These are phyloP conservation scores for Arctia plantaginis DNA, from an alignment of 2,888 invertebrate genomes.

Conservation along the genomic window DNA sequence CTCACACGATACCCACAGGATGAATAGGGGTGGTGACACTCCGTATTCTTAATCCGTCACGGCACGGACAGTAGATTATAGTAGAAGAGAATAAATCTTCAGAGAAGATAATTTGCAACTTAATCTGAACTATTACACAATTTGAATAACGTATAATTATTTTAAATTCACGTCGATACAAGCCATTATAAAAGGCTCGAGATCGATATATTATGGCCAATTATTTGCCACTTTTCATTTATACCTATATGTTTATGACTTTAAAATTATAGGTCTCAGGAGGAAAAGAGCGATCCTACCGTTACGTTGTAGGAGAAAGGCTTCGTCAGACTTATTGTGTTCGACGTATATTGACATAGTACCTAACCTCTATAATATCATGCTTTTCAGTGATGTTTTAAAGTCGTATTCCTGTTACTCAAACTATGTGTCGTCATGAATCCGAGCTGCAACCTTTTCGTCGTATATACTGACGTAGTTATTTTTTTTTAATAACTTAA, in stretches of 20 bases:
- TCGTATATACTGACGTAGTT: background rate
- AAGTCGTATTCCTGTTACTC: background rate
- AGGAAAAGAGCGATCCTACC: background rate
- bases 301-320: background rate
- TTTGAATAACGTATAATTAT: constrained; percentile 31
- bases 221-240: constrained; percentile 24
- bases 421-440: background rate
- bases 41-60: too few species aligned
- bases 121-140: constrained; percentile 14
- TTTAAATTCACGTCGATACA: constrained; percentile 10
- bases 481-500: too few species aligned
- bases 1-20: too few species aligned
- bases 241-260: constrained; percentile 21
- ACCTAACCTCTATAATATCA: background rate
- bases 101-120: background rate
- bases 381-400: background rate
- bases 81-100: background rate
- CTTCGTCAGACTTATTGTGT: background rate
- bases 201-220: constrained; percentile 24
- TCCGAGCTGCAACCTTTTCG: background rate
- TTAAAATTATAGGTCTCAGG: constrained; percentile 28
- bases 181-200: constrained; percentile 26
- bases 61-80: too few species aligned
- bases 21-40: too few species aligned
- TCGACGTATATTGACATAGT: background rate